Evolutionary conservation across 2,113 vertebrate species (phyloP), one percentile per base, ranked within the genome.

Genomic region (Gymnorhina tibicen): DNA sequence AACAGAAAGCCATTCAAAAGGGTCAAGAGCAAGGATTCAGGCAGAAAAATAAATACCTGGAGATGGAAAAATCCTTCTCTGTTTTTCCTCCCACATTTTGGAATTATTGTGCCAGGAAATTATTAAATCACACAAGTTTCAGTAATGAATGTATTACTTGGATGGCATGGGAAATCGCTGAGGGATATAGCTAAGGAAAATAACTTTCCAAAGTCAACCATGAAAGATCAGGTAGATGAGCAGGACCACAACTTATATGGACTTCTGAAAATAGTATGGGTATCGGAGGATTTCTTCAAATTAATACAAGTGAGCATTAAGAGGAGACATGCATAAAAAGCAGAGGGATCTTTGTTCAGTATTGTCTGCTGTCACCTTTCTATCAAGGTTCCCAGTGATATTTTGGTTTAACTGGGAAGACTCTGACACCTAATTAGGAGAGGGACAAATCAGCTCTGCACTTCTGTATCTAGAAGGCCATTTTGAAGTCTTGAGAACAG

Each of bases 101-200:
- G 60, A 93, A 79, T 79, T 46, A 30, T 13, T 49, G 22, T 90
- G 92, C 82, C 92, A 91, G 94, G 78, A 85, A 96, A 92, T 83
- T 76, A 79, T 73, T 94, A 85, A 91, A 90, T 86, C 88, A 88
- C 58, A 47, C 58, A 83, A 41, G 73, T 72, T 87, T 82, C 70
- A 76, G 10, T 87, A 68, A 58, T 24, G 20, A 90, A 52, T 58
- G 30, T 59, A 14, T 79, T 67, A 30, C n/a, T 93, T 92, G 66
- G 87, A 64, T 82, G 42, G 70, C n/a, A 82, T 55, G 68, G 35
- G 8, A 72, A 67, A 63, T 55, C 70, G 39, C 81, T 67, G 55
- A 87, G 52, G 77, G 42, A 46, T 73, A 56, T 18, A 9, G 63
- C 49, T 83, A 73, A 58, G 50, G 39, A 63, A 87, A 69, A 63